A percentile compares a stretch with the other conserved stretches of the same genome.
Conservation (phyloP, 2,888 invertebrate species). For the Hypomecis atomaria region DNA sequence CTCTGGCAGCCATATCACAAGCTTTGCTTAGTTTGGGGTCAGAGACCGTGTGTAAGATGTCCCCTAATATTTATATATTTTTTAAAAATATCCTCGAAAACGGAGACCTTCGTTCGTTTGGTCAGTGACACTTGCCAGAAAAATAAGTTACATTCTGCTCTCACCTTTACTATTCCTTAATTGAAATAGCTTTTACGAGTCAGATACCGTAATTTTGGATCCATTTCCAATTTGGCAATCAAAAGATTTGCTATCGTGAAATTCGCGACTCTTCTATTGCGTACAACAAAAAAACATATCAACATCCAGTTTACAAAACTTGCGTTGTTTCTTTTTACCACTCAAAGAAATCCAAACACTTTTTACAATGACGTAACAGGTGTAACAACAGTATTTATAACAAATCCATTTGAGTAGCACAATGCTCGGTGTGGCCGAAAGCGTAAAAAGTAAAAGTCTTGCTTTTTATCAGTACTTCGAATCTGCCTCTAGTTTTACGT, state of each 20-base stretch:
- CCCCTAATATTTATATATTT: no score
- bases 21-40: no score
- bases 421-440: constrained; percentile 50
- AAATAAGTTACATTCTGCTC: neutral
- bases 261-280: neutral
- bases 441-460: constrained; percentile 73
- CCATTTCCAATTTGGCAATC: constrained; percentile 10
- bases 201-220: constrained; percentile 6
- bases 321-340: neutral
- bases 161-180: constrained; percentile 6
- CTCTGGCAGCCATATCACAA: no score
- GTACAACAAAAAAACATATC: neutral
- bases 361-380: constrained; percentile 31
- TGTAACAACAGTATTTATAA: constrained; percentile 21
- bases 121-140: no score
- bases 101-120: neutral
- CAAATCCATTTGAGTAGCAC: constrained; percentile 40
- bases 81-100: neutral
- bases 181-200: constrained; percentile 12
- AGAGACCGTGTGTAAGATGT: no score
- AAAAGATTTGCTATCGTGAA: constrained; percentile 11
- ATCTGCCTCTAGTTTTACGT: constrained; percentile 69
- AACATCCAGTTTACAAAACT: neutral
- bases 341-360: constrained; percentile 12
- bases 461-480: constrained; percentile 56